Percentiles rank a stretch among this genome's conserved stretches.
Conservation (phyloP, 2,113 vertebrate genomes). For the Leptobrachium leishanense region DNA sequence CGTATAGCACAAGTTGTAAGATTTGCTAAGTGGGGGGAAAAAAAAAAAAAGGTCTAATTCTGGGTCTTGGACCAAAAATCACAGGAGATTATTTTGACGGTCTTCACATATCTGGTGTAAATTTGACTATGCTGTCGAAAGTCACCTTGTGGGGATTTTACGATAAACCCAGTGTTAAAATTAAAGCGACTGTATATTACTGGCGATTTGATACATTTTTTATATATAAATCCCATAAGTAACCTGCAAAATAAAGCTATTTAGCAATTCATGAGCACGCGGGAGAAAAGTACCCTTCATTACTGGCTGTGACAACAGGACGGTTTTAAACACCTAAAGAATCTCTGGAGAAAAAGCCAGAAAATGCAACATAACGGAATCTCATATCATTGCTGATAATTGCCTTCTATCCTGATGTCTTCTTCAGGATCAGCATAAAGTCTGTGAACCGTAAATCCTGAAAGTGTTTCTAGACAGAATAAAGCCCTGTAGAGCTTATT, state of each 20-base stretch:
- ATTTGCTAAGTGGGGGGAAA: constrained; percentile 15
- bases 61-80: constrained; percentile 25
- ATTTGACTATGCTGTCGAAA: constrained; percentile 36
- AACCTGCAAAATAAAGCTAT: constrained; percentile 30
- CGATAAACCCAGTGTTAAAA: constrained; percentile 32
- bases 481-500: no score
- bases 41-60: constrained; percentile 22
- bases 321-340: neutral
- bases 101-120: constrained; percentile 35
- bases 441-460: no score
- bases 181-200: constrained; percentile 33
- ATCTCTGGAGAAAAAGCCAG: neutral
- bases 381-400: neutral
- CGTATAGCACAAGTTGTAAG: constrained; percentile 18
- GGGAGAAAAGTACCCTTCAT: constrained; percentile 16
- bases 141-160: constrained; percentile 45
- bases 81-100: constrained; percentile 11
- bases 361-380: neutral
- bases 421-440: neutral
- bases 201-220: constrained; percentile 33
- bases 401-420: neutral
- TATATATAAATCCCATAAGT: constrained; percentile 30
- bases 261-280: constrained; percentile 32
- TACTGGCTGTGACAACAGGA: neutral
- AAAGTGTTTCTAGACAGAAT: no score